These are phyloP conservation scores for Chrysolina haemoptera DNA, from an alignment of 2,888 invertebrate genomes.

Conservation along the genomic window DNA sequence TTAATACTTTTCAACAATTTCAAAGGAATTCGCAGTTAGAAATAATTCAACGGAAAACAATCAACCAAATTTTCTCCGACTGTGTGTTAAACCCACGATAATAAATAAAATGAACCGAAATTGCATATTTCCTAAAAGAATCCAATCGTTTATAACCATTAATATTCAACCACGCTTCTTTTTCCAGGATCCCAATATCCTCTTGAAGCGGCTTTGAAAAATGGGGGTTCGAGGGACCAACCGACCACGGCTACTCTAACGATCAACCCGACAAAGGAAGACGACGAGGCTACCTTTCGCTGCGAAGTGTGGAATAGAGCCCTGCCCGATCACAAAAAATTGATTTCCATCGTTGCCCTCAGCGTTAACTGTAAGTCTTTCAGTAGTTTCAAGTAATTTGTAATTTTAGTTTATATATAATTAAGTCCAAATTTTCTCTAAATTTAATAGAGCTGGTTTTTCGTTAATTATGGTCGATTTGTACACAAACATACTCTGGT, in stretches of 20 bases:
- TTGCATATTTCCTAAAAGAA: background rate
- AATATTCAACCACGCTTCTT: slow-evolving; percentile 20
- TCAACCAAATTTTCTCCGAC: too few relatives aligned
- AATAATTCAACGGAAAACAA: too few relatives aligned
- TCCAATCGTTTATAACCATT: slow-evolving; percentile 13
- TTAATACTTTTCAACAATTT: too few relatives aligned
- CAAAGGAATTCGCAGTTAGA: too few relatives aligned
- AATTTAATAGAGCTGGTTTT: too few relatives aligned
- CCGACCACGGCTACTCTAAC: slow-evolving; percentile 83
- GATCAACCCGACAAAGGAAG: slow-evolving; percentile 85
- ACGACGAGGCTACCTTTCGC: slow-evolving; percentile 86
- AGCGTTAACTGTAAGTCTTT: slow-evolving; percentile 90
- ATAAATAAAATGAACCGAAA: slow-evolving; percentile 4
- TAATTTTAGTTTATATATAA: too few relatives aligned
- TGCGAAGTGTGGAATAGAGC: slow-evolving; percentile 94
- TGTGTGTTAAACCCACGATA: background rate
- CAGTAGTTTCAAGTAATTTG: background rate
- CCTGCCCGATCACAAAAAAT: slow-evolving; percentile 84
- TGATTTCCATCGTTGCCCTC: slow-evolving; percentile 85
- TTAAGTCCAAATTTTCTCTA: too few relatives aligned
- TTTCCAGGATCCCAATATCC: slow-evolving; percentile 78
- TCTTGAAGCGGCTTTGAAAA: slow-evolving; percentile 79
- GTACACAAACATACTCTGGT: too few relatives aligned
- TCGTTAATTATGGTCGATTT: too few relatives aligned
- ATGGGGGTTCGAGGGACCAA: slow-evolving; percentile 82